Evolutionary conservation across 2,888 invertebrate genomes (phyloP), one percentile per base, ranked within the genome.

Genomic region (Drosophila phalerata): DNA sequence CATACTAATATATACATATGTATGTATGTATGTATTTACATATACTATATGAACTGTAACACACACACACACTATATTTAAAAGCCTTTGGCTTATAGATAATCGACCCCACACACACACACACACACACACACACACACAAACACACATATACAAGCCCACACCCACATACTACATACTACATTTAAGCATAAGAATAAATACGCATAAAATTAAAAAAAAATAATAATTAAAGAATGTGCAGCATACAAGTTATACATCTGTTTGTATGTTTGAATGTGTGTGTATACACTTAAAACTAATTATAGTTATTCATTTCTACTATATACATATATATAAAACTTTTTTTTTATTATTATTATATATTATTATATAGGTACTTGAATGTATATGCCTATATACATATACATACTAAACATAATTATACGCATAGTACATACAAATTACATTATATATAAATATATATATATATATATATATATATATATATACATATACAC

Each of bases 341-440:
- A 43, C 40, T 34, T 45, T 43, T 48, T 58, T 43, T 40, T 25
- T 30, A 55, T 49, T 25, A 32, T 66, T 49, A 68, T 77, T 61
- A 49, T 67, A 61, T 73, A 40, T 71, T 42, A 45, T 30, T 69
- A 69, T 61, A 34, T 45, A 57, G 45, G 25, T 51, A 68, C 49
- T 43, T 68, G 42, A 49, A 49, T 55, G 49, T 48, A 55, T 53
- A 47, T 52, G 49, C 45, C 42, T 55, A 64, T 73, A 77, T 62
- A 69, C 52, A 58, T 49, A 34, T 51, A 58, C 48, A 66, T 79
- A 81, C 64, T 73, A 85, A 69, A 88, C 81, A 76, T 80, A 83
- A 82, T 78, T 88, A 78, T 88, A 78, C 85, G 85, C 67, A 60
- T 81, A 85, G 79, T 57, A 61, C 69, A 76, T 64, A 79, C 68